These are phyloP conservation scores for Lycopodina hypogea DNA, from an alignment of 37 sponge, comb jelly and placozoan species.

Conservation along the genomic window DNA sequence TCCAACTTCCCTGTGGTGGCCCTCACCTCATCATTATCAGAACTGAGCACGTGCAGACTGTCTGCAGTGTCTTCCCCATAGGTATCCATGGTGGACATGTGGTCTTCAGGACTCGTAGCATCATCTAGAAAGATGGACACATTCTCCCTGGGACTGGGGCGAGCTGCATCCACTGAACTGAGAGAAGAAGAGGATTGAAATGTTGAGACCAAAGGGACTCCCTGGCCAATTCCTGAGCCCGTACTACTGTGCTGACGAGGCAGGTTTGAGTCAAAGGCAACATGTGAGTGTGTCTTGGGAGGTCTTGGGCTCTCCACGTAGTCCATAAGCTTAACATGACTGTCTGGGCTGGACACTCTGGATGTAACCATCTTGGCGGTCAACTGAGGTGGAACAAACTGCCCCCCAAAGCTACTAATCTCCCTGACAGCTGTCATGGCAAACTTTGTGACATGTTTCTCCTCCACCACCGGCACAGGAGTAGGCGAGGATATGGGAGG, in stretches of 20 bases:
- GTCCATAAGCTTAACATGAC: not conserved
- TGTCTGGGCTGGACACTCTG: not conserved
- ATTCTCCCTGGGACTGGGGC: no score
- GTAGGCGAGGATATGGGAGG: not conserved
- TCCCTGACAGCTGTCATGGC: not conserved
- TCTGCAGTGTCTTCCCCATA: conserved; percentile 26
- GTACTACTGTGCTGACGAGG: no score
- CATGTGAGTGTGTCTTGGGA: not conserved
- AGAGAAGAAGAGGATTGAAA: no score
- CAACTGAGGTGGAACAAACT: not conserved
- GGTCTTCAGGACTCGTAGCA: conserved; percentile 19
- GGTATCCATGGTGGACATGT: conserved; percentile 14
- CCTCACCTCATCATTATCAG: conserved; percentile 1
- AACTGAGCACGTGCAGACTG: conserved; percentile 14
- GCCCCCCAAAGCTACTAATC: not conserved
- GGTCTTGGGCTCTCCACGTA: not conserved
- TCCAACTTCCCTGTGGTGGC: not conserved
- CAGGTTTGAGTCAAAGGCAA: no score
- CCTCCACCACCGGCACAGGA: not conserved
- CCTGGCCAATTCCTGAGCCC: no score
- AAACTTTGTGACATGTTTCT: not conserved
- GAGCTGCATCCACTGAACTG: no score
- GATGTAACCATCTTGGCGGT: no score
- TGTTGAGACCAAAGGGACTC: no score
- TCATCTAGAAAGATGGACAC: not conserved